A percentile compares a stretch with the other conserved stretches of the same genome.
Conservation (phyloP, 2,797 vertebrate genomes). For the Myotis findleyi region DNA sequence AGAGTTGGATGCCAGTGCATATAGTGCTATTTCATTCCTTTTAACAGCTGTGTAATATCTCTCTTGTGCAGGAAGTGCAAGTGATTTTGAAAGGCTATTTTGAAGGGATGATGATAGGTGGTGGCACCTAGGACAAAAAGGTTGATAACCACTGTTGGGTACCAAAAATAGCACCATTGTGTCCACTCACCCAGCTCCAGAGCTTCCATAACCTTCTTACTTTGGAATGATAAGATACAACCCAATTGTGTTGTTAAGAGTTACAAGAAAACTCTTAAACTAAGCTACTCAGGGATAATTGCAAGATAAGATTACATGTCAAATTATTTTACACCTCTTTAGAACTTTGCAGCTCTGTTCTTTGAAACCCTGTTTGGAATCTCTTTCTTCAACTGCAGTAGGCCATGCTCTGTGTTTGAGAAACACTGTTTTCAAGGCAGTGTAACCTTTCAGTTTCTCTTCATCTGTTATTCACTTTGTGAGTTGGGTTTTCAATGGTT, state of each 20-base stretch:
- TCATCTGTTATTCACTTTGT: not conserved
- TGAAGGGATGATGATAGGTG: not conserved
- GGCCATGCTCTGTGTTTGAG: not conserved
- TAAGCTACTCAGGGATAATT: conserved; percentile 5
- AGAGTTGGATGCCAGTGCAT: not conserved
- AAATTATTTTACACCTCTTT: not conserved
- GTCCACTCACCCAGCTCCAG: not conserved
- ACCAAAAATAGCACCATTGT: not conserved
- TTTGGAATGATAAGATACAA: conserved; percentile 7
- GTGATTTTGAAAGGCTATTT: not conserved
- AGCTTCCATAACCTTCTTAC: not conserved
- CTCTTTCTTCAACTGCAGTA: not conserved
- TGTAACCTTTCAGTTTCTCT: conserved; percentile 24
- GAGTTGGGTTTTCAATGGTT: not conserved
- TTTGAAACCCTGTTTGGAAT: conserved; percentile 36
- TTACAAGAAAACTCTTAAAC: conserved; percentile 41
- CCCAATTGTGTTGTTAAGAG: conserved; percentile 13
- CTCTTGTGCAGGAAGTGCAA: conserved; percentile 1
- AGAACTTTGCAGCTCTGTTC: not conserved
- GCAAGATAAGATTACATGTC: not conserved
- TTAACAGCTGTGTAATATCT: not conserved
- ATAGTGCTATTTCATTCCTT: not conserved
- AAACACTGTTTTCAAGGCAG: conserved; percentile 35
- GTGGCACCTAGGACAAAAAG: not conserved
- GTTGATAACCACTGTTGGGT: not conserved